Evolutionary conservation across 2,888 invertebrate genomes (phyloP).

Genomic region (Rotaria socialis): DNA sequence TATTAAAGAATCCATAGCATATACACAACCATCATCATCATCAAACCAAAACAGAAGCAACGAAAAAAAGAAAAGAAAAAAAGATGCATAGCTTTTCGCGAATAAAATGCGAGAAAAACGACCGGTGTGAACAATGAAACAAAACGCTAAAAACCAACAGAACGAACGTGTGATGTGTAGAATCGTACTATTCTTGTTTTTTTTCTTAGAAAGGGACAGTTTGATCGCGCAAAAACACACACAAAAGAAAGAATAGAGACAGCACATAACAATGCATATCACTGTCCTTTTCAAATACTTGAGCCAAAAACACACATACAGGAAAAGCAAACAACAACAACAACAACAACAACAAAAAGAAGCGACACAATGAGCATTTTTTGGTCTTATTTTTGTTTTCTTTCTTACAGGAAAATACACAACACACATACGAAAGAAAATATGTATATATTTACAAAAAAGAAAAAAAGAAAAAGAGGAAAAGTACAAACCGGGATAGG

Average conservation of each 20-base stretch:
- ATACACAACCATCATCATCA: conserved; percentile 1
- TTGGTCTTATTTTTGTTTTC: not conserved
- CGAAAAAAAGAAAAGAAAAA: conserved; percentile 17
- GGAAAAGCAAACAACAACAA: not conserved
- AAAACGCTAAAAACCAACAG: conserved; percentile 21
- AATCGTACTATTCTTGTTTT: not conserved
- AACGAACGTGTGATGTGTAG: not conserved
- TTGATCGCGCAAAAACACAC: conserved; percentile 1
- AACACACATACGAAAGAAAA: conserved; percentile 3
- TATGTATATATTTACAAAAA: not conserved
- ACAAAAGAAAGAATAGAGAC: conserved; percentile 10
- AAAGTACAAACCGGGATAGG: conserved; percentile 14
- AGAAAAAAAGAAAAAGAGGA: not conserved
- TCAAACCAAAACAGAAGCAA: conserved; percentile 26
- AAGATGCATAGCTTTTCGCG: conserved; percentile 11
- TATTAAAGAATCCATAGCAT: not conserved
- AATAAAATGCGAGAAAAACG: conserved; percentile 9
- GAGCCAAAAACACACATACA: not conserved
- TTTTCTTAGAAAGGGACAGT: not conserved
- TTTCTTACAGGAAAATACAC: not conserved
- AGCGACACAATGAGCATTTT: conserved; percentile 2
- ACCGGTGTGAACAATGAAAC: conserved; percentile 29
- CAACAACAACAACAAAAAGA: not conserved
- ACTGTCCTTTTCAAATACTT: conserved; percentile 27
- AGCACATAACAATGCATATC: not conserved